A percentile compares a stretch with the other conserved stretches of the same genome.
These are phyloP conservation scores for Rhagophthalmus giganteus DNA, from an alignment of 2,888 invertebrate species.

Conservation along the genomic window DNA sequence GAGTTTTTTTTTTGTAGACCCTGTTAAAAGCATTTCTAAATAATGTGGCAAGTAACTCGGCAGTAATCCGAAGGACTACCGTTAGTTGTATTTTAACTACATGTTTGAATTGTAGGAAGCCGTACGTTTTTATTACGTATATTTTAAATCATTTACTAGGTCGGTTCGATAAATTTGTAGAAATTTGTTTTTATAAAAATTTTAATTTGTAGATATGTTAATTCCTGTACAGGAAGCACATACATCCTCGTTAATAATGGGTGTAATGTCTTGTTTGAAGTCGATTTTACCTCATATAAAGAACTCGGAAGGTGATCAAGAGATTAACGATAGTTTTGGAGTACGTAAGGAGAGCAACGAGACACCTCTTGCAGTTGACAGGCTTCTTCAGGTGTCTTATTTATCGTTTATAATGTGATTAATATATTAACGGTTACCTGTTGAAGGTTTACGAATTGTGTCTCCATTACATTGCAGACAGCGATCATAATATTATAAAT, in stretches of 20 bases:
- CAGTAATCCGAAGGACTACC: conserved; percentile 80
- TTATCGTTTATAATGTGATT: not conserved
- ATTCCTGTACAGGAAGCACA: conserved; percentile 51
- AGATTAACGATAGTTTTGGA: conserved; percentile 48
- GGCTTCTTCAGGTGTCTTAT: conserved; percentile 50
- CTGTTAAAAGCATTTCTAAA: conserved; percentile 68
- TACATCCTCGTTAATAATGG: conserved; percentile 61
- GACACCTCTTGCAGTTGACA: conserved; percentile 46
- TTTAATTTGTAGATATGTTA: conserved; percentile 47
- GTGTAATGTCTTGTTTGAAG: conserved; percentile 68
- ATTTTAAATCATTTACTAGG: conserved; percentile 67
- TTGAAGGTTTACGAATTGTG: conserved; percentile 78
- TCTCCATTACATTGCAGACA: conserved; percentile 68
- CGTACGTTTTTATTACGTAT: conserved; percentile 66
- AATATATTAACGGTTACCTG: conserved; percentile 53
- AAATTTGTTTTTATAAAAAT: conserved; percentile 4
- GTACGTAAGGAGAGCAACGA: conserved; percentile 44
- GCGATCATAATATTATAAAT: conserved; percentile 87
- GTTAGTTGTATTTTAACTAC: conserved; percentile 79
- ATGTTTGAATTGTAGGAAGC: conserved; percentile 77
- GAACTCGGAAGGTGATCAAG: conserved; percentile 37
- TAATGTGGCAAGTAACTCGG: conserved; percentile 66
- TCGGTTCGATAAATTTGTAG: conserved; percentile 40
- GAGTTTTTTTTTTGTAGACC: conserved; percentile 55
- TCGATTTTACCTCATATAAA: conserved; percentile 63